phyloP scores from a whole-genome alignment of 2,888 invertebrate genomes.

The Ormyrus labotus region DNA sequence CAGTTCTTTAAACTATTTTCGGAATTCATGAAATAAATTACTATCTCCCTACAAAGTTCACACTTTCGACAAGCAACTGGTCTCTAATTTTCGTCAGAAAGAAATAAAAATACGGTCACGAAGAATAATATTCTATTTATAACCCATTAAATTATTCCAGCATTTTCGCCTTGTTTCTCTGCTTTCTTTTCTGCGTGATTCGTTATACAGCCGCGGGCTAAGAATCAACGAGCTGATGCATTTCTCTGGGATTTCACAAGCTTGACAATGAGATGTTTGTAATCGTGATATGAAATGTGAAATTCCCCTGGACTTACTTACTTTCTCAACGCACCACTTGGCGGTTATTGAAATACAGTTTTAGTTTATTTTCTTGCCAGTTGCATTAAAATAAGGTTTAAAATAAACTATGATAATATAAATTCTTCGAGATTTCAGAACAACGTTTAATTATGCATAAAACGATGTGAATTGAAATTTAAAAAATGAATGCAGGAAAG shows the following conservation, averaged over 20 bases:
- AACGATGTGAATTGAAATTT: neutral
- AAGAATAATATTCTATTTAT: neutral
- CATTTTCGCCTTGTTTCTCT: neutral
- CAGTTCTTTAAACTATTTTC: neutral
- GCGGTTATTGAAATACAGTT: neutral
- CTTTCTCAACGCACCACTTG: neutral
- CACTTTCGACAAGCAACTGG: neutral
- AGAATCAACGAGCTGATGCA: conserved; percentile 5
- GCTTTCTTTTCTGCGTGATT: neutral
- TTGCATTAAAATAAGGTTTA: neutral
- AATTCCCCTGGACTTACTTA: neutral
- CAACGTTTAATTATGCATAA: neutral
- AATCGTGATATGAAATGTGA: neutral
- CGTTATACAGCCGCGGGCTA: neutral
- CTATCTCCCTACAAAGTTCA: neutral
- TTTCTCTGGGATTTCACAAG: neutral
- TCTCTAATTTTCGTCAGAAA: neutral
- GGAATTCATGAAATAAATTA: neutral
- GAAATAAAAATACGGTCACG: neutral
- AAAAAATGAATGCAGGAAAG: neutral
- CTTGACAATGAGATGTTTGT: neutral
- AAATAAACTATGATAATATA: neutral
- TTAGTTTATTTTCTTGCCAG: neutral
- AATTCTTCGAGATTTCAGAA: neutral
- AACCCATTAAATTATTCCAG: neutral